phyloP scores from a whole-genome alignment of 92 coral and sea anemone genomes.

The Heliopora coerulea region DNA sequence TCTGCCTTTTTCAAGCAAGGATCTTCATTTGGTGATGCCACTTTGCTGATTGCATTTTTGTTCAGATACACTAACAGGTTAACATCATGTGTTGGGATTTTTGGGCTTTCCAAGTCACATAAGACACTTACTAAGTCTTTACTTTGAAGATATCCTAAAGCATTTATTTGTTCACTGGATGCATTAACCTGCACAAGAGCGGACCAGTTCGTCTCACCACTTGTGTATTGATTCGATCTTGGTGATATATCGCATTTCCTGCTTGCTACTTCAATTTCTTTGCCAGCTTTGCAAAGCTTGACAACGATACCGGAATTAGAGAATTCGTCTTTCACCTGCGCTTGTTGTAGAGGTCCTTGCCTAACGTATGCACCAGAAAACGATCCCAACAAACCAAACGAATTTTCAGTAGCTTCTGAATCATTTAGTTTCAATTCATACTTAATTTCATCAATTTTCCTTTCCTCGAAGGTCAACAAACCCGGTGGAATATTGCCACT shows the following conservation, averaged over 20 bases:
- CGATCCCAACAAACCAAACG: not conserved
- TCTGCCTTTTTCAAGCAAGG: constrained; percentile 57
- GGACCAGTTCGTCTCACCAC: not conserved
- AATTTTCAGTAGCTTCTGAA: not conserved
- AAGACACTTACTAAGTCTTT: constrained; percentile 64
- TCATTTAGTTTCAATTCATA: not conserved
- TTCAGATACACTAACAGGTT: constrained; percentile 64
- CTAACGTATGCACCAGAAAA: not conserved
- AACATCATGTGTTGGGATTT: constrained; percentile 15
- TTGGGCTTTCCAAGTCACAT: not conserved
- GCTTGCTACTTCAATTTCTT: not conserved
- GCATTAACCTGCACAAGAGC: constrained; percentile 17
- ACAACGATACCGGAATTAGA: not conserved
- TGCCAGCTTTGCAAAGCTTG: constrained; percentile 3
- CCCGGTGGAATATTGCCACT: not conserved
- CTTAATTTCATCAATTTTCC: not conserved
- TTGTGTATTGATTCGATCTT: not conserved
- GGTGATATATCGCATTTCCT: too few species aligned
- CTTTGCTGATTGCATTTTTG: constrained; percentile 62
- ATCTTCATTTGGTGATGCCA: constrained; percentile 66
- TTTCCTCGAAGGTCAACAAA: not conserved
- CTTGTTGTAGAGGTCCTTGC: not conserved
- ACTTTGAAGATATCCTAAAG: constrained; percentile 61
- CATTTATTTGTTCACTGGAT: constrained; percentile 52
- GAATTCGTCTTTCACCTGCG: not conserved